Base-by-base conservation (phyloP, 2,888 invertebrate genomes). In the Electrophaes corylata region DNA sequence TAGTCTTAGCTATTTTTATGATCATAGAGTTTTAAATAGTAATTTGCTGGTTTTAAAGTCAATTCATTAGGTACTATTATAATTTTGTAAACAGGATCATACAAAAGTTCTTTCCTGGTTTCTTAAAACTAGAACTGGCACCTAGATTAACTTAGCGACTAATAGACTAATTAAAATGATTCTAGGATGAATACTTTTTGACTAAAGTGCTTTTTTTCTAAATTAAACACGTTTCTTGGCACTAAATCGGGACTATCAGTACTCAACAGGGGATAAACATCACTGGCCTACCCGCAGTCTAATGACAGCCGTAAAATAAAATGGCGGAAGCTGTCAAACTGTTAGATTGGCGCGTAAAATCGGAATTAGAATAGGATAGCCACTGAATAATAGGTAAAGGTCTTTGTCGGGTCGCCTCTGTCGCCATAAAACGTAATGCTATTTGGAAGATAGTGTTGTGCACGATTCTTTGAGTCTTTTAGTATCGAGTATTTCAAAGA, bases 271-370 rank as follows among this genome's bases (percentile, higher is more conserved):
- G 14, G 14, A 37, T 37, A 37, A 3, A 16, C 14, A 3, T 10
- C 4, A 2, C 4, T 19, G n/a, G 14, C 14, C 41, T 14, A 43
- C 45, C 40, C 40, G 16, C 48, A 60, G 74, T 70, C 72, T 71
- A 75, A 75, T 73, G 60, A 66, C 57, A 67, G 67, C 66, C 68
- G 71, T 79, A 78, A 83, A 78, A 70, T 70, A 72, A 72, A 81
- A 84, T 81, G 79, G 81, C 78, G 83, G 83, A 83, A 81, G 82
- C 76, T 69, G 75, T 78, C 72, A 71, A 69, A 66, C 72, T 69
- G 72, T 72, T 68, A 64, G 71, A 70, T 68, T 72, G 73, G 69
- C 71, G 70, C 78, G 69, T 75, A 75, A 80, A 82, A 79, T 75
- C 70, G 73, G 72, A 79, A 83, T 84, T 78, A 81, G 77, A 62